Percentiles rank a stretch among this genome's conserved stretches.
These are phyloP conservation scores for Drosophila maculinotata DNA, from an alignment of 2,888 invertebrate genomes.

Conservation along the genomic window DNA sequence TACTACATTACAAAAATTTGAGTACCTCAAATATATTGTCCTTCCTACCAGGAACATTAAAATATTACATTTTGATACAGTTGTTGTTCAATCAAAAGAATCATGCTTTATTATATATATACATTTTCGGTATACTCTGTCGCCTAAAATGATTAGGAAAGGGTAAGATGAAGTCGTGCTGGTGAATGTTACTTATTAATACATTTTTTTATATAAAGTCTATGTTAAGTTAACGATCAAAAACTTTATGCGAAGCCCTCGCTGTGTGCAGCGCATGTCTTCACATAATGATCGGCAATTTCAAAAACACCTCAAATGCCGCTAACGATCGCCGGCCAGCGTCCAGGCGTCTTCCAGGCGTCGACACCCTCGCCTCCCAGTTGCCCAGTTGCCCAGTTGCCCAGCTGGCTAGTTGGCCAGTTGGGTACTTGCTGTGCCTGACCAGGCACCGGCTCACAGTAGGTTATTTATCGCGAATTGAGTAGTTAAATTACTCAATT, in stretches of 20 bases:
- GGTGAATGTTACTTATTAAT: not conserved
- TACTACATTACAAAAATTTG: too few relatives aligned
- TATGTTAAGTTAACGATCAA: not conserved
- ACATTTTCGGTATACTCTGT: too few relatives aligned
- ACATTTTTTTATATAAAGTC: not conserved
- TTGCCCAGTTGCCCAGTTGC: slow-evolving; percentile 17
- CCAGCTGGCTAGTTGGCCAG: slow-evolving; percentile 26
- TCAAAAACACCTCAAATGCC: slow-evolving; percentile 82
- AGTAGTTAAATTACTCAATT: slow-evolving; percentile 82
- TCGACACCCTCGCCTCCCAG: slow-evolving; percentile 64
- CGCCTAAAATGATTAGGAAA: too few relatives aligned
- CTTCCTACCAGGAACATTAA: too few relatives aligned
- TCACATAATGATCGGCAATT: slow-evolving; percentile 83
- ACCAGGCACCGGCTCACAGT: slow-evolving; percentile 45
- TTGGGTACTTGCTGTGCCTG: slow-evolving; percentile 57
- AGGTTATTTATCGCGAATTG: slow-evolving; percentile 81
- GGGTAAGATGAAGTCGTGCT: not conserved
- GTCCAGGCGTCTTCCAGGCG: slow-evolving; percentile 25
- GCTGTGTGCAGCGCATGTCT: slow-evolving; percentile 43
- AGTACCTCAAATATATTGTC: too few relatives aligned
- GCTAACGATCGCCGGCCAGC: slow-evolving; percentile 66
- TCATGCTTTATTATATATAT: too few relatives aligned
- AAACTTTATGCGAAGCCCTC: slow-evolving; percentile 46
- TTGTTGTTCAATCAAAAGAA: too few relatives aligned
- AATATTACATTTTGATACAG: too few relatives aligned